A percentile compares a stretch with the other conserved stretches of the same genome.
phyloP scores from a whole-genome alignment of 2,797 vertebrate species.

The Menidia menidia region DNA sequence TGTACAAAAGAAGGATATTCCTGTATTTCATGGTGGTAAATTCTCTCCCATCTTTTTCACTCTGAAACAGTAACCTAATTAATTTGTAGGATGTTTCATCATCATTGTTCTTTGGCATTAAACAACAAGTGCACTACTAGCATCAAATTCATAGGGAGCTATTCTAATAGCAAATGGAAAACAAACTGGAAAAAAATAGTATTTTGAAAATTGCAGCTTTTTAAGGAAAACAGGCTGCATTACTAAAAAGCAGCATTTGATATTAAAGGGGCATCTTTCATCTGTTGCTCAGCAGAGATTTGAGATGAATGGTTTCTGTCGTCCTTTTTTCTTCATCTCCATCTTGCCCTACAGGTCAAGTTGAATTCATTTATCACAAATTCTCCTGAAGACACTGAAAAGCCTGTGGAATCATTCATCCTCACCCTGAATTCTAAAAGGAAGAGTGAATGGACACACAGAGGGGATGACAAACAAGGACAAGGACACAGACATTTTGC shows the following conservation, averaged over 20 bases:
- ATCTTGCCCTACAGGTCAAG: neutral
- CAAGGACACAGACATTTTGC: neutral
- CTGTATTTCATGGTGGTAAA: no score
- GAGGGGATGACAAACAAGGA: neutral
- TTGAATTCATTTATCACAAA: constrained; percentile 3
- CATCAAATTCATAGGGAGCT: no score
- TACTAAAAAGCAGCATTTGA: neutral
- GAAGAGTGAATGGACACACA: neutral
- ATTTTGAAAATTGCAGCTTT: neutral
- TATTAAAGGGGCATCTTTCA: no score
- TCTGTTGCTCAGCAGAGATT: no score
- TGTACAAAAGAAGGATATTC: no score
- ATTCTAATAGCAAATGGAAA: no score
- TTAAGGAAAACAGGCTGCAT: neutral
- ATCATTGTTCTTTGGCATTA: no score
- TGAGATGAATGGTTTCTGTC: neutral
- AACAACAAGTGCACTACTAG: no score
- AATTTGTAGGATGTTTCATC: no score
- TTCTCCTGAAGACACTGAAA: neutral
- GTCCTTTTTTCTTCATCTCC: neutral
- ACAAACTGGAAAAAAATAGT: no score
- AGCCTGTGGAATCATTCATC: neutral
- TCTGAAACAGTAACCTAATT: no score
- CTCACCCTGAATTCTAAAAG: neutral
- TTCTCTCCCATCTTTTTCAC: no score